Evolutionary conservation across 2,113 vertebrate species (phyloP), one percentile per base, ranked within the genome.

Genomic region (Callionymus lyra): DNA sequence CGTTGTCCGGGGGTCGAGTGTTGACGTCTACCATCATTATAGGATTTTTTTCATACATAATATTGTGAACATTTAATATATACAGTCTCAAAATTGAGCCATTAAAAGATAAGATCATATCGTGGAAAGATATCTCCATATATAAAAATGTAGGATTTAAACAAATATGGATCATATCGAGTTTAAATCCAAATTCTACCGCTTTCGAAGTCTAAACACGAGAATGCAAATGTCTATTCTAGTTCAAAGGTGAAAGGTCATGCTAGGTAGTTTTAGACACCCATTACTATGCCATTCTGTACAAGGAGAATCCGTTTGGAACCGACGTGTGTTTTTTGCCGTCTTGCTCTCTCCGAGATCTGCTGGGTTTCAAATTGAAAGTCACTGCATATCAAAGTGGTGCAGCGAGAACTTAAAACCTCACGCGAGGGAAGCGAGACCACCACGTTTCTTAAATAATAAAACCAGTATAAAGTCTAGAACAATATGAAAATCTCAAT

Each of bases 61-160:
- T 84, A 80, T 74, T 75, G 60, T 70, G 56, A 87, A 89, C 86
- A 85, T 88, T 86, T 86, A 83, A 80, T 92, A 96, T 95, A 90
- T 97, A 96, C 94, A 97, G 79, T 90, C 87, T 85, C 87, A 89
- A 89, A 93, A 92, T 67, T 59, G 56, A 75, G 57, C 34, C 61
- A 64, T 65, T 68, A 80, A 76, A 71, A 79, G 72, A 66, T 79
- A 74, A 69, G 62, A 66, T 77, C 81, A 82, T 79, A 80, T 34
- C 77, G 76, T 82, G 76, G 77, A 84, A 84, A 82, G 70, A 79
- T 79, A 83, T 73, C 56, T 74, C 74, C 73, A 78, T 81, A 75
- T 84, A 85, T 82, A 82, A 77, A 85, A 83, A 60, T 79, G 83
- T 69, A 55, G 59, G 72, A 79, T 81, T 77, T 78, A 73, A 70